Evolutionary conservation across 2,113 vertebrate species (phyloP).

Genomic region (Carollia perspicillata): DNA sequence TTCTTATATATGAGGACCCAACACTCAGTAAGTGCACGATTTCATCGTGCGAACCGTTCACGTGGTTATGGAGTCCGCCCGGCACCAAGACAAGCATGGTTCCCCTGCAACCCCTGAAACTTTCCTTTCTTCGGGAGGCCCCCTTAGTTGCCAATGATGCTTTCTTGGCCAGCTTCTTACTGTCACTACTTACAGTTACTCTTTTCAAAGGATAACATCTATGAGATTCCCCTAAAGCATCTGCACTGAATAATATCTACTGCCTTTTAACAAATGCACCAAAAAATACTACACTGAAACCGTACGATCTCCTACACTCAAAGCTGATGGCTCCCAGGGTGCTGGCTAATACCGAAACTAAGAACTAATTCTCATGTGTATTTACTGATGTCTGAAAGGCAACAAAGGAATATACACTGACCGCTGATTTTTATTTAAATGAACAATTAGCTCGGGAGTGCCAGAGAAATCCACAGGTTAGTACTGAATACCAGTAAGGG

Average conservation of each 20-base stretch:
- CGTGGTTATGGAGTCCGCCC: neutral
- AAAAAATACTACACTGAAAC: neutral
- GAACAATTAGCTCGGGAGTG: neutral
- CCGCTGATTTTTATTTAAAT: neutral
- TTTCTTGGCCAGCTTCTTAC: neutral
- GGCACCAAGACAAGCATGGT: fast-evolving
- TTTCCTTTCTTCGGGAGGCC: neutral
- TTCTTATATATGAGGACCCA: too few relatives aligned
- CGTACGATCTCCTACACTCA: neutral
- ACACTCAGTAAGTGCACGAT: neutral
- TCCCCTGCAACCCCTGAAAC: neutral
- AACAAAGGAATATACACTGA: neutral
- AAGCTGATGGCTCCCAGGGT: neutral
- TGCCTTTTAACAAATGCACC: neutral
- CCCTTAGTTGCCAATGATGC: neutral
- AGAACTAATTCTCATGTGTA: neutral
- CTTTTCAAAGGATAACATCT: neutral
- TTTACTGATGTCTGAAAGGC: neutral
- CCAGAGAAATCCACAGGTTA: neutral
- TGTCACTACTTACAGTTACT: neutral
- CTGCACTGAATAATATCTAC: neutral
- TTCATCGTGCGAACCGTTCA: fast-evolving
- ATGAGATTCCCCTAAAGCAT: neutral
- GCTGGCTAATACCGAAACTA: neutral
- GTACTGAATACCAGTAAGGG: neutral